These are phyloP conservation scores for Brachyistius frenatus DNA, from an alignment of 2,113 vertebrate genomes.

Conservation along the genomic window DNA sequence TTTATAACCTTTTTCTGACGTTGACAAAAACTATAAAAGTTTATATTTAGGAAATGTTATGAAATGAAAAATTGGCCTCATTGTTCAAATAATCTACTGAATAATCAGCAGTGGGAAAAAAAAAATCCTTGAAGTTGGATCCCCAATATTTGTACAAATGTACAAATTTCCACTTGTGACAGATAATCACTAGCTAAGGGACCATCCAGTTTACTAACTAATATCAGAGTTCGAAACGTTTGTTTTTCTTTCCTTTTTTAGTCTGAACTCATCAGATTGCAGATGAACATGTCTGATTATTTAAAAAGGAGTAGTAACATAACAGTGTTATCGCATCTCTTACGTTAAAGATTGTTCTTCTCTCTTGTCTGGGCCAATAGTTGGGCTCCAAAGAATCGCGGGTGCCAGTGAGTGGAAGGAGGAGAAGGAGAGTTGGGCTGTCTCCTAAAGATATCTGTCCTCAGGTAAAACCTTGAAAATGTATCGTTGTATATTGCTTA, in stretches of 20 bases:
- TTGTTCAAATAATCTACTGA: too few relatives aligned
- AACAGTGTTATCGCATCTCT: not conserved
- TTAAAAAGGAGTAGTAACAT: not conserved
- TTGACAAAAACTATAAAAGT: too few relatives aligned
- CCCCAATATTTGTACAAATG: too few relatives aligned
- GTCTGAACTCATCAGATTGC: not conserved
- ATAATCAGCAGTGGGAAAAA: too few relatives aligned
- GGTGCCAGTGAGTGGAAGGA: constrained; percentile 69
- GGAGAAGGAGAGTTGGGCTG: constrained; percentile 62
- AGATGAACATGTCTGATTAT: not conserved
- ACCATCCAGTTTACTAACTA: not conserved
- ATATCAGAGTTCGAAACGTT: not conserved
- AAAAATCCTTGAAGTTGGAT: too few relatives aligned
- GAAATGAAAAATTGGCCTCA: too few relatives aligned
- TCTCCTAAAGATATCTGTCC: constrained; percentile 57
- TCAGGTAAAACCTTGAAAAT: constrained; percentile 73
- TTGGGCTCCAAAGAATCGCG: constrained; percentile 59
- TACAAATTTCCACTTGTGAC: too few relatives aligned
- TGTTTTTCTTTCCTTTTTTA: not conserved
- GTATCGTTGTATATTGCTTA: not conserved
- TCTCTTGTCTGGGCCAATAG: constrained; percentile 46
- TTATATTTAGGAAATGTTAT: too few relatives aligned
- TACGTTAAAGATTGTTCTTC: not conserved
- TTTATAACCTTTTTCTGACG: too few relatives aligned
- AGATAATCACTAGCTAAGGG: too few relatives aligned